phyloP scores from a whole-genome alignment of 2,113 vertebrate genomes.

The Chunga burmeisteri region DNA sequence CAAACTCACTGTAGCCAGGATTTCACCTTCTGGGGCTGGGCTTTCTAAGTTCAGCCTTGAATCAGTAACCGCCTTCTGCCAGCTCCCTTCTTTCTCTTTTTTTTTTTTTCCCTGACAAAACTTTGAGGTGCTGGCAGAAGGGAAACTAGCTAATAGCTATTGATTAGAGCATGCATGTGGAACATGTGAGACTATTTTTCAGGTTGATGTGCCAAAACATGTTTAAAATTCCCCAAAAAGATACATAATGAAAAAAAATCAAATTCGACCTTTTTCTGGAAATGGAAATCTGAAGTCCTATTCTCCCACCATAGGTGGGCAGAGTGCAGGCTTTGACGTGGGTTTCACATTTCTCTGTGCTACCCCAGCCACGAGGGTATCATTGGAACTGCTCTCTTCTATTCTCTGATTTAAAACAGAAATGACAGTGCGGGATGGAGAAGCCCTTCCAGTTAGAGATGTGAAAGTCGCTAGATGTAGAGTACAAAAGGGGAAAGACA shows the following conservation, averaged over 20 bases:
- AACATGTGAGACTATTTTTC: background rate
- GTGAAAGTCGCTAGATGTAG: background rate
- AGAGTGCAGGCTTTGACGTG: background rate
- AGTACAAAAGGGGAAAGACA: background rate
- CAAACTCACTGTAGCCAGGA: background rate
- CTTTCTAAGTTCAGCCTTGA: background rate
- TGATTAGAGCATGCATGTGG: background rate
- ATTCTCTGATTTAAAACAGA: background rate
- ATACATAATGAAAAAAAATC: background rate
- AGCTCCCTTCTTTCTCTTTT: background rate
- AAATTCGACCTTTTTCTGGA: background rate
- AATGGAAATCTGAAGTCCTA: background rate
- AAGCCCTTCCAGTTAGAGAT: background rate
- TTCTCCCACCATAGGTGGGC: rapidly evolving
- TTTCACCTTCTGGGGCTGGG: background rate
- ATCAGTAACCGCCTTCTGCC: background rate
- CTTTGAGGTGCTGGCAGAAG: background rate
- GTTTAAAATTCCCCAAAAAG: background rate
- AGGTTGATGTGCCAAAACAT: background rate
- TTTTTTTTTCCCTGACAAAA: background rate
- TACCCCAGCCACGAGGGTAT: background rate
- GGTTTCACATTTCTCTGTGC: background rate
- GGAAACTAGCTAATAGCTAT: background rate
- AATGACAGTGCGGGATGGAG: background rate
- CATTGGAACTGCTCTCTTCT: background rate